A percentile compares a stretch with the other conserved stretches of the same genome.
These are phyloP conservation scores for Nothocercus nigrocapillus DNA, from an alignment of 2,113 vertebrate species.

Conservation along the genomic window DNA sequence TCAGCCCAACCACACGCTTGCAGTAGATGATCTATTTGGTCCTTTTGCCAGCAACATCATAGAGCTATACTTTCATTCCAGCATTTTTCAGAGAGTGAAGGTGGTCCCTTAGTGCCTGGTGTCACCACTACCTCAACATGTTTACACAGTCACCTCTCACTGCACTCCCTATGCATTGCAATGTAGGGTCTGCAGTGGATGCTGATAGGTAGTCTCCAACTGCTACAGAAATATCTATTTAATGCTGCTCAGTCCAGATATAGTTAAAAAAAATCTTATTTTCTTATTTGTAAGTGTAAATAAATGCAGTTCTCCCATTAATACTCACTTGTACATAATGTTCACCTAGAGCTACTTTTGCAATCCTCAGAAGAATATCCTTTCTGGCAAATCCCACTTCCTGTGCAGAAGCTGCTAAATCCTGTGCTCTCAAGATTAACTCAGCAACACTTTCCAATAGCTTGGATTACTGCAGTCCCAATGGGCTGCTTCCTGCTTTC, in stretches of 20 bases:
- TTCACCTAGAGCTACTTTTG: not conserved
- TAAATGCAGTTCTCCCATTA: not conserved
- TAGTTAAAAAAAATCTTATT: not conserved
- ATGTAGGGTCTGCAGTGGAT: accelerated
- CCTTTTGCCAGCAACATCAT: not conserved
- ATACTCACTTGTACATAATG: too few species aligned
- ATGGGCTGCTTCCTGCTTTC: not conserved
- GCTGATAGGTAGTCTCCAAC: too few species aligned
- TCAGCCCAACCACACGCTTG: not conserved
- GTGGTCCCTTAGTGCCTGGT: too few species aligned
- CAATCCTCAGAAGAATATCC: not conserved
- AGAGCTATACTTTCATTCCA: accelerated
- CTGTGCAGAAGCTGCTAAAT: not conserved
- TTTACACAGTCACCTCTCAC: too few species aligned
- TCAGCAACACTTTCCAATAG: not conserved
- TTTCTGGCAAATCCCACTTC: not conserved
- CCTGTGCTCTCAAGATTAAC: too few species aligned
- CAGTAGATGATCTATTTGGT: not conserved
- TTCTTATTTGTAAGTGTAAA: not conserved
- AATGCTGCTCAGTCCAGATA: not conserved
- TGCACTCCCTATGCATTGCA: accelerated
- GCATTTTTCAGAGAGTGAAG: not conserved
- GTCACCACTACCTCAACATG: accelerated
- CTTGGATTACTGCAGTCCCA: not conserved
- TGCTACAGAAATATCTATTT: too few species aligned